A percentile compares a stretch with the other conserved stretches of the same genome.
These are phyloP conservation scores for Aleiodes testaceus DNA, from an alignment of 2,888 invertebrate species.

Conservation along the genomic window DNA sequence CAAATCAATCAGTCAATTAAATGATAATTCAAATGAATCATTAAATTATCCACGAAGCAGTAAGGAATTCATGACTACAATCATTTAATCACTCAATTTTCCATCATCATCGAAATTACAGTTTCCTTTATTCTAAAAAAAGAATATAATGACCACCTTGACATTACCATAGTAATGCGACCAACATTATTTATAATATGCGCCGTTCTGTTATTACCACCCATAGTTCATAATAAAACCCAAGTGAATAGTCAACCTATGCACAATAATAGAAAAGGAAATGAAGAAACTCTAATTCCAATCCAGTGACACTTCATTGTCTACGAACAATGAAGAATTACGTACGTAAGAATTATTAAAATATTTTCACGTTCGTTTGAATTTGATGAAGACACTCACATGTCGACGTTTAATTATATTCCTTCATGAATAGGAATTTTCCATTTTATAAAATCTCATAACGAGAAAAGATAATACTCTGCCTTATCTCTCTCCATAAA, in stretches of 20 bases:
- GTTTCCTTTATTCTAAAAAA: not conserved
- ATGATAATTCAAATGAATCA: constrained; percentile 12
- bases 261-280: not conserved
- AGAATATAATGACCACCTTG: not conserved
- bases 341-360: too few relatives aligned
- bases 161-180: constrained; percentile 4
- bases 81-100: constrained; percentile 6
- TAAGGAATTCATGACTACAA: not conserved
- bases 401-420: too few relatives aligned
- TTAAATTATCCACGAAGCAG: constrained; percentile 1
- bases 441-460: too few relatives aligned
- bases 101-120: constrained; percentile 5
- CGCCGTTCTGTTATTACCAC: not conserved
- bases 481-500: too few relatives aligned
- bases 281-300: not conserved
- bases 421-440: too few relatives aligned
- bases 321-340: not conserved
- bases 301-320: not conserved
- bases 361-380: too few relatives aligned
- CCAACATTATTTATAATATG: constrained; percentile 10
- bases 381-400: too few relatives aligned
- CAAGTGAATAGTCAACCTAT: not conserved
- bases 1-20: constrained; percentile 7
- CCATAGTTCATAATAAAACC: not conserved
- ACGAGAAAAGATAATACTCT: too few relatives aligned